Evolutionary conservation across 1,140 invertebrate genomes (phyloP).

Genomic region (Psix sp.): DNA sequence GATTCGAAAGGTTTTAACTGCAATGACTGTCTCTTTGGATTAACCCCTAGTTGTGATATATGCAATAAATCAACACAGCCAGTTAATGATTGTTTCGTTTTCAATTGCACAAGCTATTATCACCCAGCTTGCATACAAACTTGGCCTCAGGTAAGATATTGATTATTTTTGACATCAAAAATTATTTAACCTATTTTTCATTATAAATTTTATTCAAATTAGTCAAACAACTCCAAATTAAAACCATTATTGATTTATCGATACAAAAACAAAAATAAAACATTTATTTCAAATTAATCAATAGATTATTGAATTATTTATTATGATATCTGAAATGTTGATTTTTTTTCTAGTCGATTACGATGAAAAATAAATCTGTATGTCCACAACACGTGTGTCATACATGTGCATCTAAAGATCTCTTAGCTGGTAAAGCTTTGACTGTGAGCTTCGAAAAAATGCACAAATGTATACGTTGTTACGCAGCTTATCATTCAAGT

Average conservation of each 20-base stretch:
- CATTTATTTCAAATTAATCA: too few relatives aligned
- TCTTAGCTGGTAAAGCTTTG: neutral
- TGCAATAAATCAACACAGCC: constrained; percentile 18
- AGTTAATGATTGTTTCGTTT: constrained; percentile 14
- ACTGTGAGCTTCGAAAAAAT: constrained; percentile 18
- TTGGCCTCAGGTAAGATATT: constrained; percentile 46
- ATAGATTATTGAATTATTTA: too few relatives aligned
- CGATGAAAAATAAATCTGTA: constrained; percentile 4
- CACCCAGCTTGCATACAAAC: constrained; percentile 27
- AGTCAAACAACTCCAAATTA: too few relatives aligned
- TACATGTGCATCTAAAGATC: constrained; percentile 27
- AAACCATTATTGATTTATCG: too few relatives aligned
- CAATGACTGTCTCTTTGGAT: constrained; percentile 16
- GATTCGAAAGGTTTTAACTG: constrained; percentile 26
- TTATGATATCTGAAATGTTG: too few relatives aligned
- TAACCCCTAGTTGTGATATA: constrained; percentile 8
- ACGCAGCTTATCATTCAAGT: constrained; percentile 32
- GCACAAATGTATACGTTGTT: constrained; percentile 40
- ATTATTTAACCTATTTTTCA: too few relatives aligned
- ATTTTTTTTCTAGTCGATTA: constrained; percentile 26
- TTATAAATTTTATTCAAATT: too few relatives aligned
- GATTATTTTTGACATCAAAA: constrained; percentile 6
- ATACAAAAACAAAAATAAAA: too few relatives aligned
- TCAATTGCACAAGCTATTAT: constrained; percentile 31
- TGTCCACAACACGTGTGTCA: constrained; percentile 54